Base-by-base conservation (phyloP, 2,113 vertebrate species). In the Serilophus lunatus region DNA sequence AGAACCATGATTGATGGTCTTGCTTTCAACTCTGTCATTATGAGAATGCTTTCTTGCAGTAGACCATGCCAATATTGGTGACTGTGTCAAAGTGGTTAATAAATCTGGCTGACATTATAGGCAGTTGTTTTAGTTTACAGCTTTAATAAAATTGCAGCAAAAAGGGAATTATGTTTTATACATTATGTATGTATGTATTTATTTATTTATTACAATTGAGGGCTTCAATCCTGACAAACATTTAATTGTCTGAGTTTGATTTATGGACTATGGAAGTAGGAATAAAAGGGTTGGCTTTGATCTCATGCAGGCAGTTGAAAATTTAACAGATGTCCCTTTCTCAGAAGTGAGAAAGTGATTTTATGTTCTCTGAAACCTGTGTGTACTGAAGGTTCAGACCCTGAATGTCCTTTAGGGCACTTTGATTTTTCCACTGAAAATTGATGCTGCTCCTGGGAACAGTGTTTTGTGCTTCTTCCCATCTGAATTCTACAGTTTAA, bases 1-100 rank as follows among this genome's bases (percentile, higher is more conserved):
- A 57, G 26, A 89, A 57, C 51, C 35, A n/a, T 25, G 69, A 95
- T 85, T 38, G 1, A 92, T 82, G 51, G n/a, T 64, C 50, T 84
- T 90, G 59, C n/a, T 88, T 95, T 93, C 80, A 89, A 28, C 44
- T 80, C 68, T 57, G 45, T 75, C 50, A 63, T 93, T 70, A 91
- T 44, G 36, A 82, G 45, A 83, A 71, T 1, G 1, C 40, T 35
- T 90, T 68, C 47, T 66, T 85, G 77, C 33, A 68, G 51, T 13
- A 87, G 80, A 50, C 40, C 61, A 18, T 74, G 69, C 17, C 63
- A 68, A 50, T 80, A 40, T 22, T 77, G 50, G n/a, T 83, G 47
- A 77, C 47, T 1, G 1, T 35, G n/a, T 93, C 71, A 88, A 25
- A 71, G 57, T 64, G 69, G 70, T 77, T 72, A 93, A 96, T 92